Percentiles rank a stretch among this genome's conserved stretches.
phyloP scores from a whole-genome alignment of 2,888 invertebrate species.

The Gasteruption jaculator region DNA sequence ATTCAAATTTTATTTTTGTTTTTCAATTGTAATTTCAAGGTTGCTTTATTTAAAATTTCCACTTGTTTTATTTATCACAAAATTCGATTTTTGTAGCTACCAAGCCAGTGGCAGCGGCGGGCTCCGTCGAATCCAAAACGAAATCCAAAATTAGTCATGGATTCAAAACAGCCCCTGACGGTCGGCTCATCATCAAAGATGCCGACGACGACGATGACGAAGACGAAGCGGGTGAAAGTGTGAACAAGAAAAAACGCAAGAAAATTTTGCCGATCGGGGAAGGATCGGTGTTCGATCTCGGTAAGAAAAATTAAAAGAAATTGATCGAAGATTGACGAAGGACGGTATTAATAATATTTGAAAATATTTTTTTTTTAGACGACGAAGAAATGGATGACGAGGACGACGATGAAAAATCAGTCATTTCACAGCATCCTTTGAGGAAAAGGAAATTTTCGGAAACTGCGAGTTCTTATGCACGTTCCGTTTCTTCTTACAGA shows the following conservation, averaged over 20 bases:
- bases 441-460: constrained; percentile 36
- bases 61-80: neutral
- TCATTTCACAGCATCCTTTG: constrained; percentile 24
- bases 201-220: constrained; percentile 52
- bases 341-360: constrained; percentile 9
- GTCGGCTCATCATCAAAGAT: constrained; percentile 73
- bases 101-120: neutral
- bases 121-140: constrained; percentile 33
- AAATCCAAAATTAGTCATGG: constrained; percentile 54
- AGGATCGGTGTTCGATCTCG: no score
- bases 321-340: constrained; percentile 35
- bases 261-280: no score
- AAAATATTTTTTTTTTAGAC: no score
- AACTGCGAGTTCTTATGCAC: constrained; percentile 24
- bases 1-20: neutral
- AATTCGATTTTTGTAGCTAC: no score
- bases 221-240: constrained; percentile 41
- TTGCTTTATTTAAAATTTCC: no score
- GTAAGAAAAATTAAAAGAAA: no score
- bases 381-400: constrained; percentile 44
- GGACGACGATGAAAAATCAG: constrained; percentile 37
- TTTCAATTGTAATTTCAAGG: no score
- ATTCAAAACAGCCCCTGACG: constrained; percentile 79
- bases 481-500: constrained; percentile 43
- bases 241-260: constrained; percentile 40